phyloP scores from a whole-genome alignment of 2,888 invertebrate species.

The Chydorus sphaericus region DNA sequence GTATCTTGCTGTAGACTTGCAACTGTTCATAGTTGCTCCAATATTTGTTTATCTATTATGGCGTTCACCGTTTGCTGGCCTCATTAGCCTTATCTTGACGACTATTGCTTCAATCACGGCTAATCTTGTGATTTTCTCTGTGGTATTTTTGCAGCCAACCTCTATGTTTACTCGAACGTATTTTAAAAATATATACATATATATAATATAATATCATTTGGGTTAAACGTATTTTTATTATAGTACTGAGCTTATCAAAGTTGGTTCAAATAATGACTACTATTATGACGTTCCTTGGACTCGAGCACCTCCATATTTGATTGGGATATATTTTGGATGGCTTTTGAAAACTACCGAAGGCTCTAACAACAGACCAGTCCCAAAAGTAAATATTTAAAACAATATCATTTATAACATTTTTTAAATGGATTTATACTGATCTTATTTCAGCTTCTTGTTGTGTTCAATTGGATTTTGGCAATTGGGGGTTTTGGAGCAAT shows the following conservation, averaged over 20 bases:
- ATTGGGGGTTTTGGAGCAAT: constrained; percentile 50
- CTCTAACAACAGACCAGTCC: constrained; percentile 8
- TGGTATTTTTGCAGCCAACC: constrained; percentile 12
- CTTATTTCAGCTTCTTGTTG: constrained; percentile 26
- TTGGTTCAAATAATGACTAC: too few species aligned
- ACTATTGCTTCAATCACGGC: background rate
- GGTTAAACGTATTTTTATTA: too few species aligned
- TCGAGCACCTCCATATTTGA: constrained; percentile 21
- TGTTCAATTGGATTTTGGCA: constrained; percentile 54
- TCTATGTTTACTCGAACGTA: constrained; percentile 13
- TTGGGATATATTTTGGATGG: constrained; percentile 21
- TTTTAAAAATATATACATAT: too few species aligned
- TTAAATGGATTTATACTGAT: background rate
- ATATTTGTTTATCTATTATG: background rate
- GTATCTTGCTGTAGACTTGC: constrained; percentile 38
- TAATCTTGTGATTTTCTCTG: constrained; percentile 7
- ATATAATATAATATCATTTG: too few species aligned
- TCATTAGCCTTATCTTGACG: too few species aligned
- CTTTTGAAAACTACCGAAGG: constrained; percentile 17
- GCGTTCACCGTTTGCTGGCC: too few species aligned
- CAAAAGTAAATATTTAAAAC: background rate
- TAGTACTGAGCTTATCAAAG: too few species aligned
- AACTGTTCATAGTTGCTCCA: background rate
- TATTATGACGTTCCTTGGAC: too few species aligned
- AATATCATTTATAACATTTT: background rate